A percentile compares a stretch with the other conserved stretches of the same genome.
These are phyloP conservation scores for Polyodon spathula DNA, from an alignment of 2,113 vertebrate species.

Conservation along the genomic window DNA sequence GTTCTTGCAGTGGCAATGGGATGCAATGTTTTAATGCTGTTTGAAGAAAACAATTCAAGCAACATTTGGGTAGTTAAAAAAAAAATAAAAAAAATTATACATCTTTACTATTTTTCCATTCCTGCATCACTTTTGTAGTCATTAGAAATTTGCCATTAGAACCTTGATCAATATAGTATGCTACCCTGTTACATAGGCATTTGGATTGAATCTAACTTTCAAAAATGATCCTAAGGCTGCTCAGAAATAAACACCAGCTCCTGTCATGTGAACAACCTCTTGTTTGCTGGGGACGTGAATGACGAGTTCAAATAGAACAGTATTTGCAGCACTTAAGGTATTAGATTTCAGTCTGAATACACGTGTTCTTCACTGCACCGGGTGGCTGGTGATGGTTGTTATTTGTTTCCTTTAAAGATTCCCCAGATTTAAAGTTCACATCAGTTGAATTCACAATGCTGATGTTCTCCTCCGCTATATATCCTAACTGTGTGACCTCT, in stretches of 20 bases:
- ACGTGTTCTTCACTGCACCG: conserved; percentile 61
- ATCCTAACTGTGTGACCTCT: conserved; percentile 62
- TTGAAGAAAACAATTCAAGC: not conserved
- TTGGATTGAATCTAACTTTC: not conserved
- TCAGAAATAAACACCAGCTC: conserved; percentile 15
- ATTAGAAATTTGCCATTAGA: not conserved
- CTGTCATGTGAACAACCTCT: conserved; percentile 18
- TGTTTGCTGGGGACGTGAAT: conserved; percentile 49
- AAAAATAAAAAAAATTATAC: not conserved
- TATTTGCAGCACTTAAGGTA: conserved; percentile 64
- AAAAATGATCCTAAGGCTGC: conserved; percentile 13
- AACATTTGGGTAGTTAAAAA: not conserved
- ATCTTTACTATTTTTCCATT: not conserved
- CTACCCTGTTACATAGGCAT: not conserved
- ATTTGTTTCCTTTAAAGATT: conserved; percentile 72
- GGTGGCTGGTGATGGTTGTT: conserved; percentile 67
- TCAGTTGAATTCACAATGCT: conserved; percentile 37
- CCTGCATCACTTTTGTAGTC: not conserved
- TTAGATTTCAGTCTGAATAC: conserved; percentile 91
- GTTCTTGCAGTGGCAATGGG: not conserved
- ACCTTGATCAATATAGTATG: not conserved
- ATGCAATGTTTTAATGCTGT: not conserved
- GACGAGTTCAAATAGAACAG: conserved; percentile 39
- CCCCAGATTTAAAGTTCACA: conserved; percentile 45
- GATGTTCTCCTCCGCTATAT: conserved; percentile 68